Evolutionary conservation across 2,113 vertebrate genomes (phyloP).

Genomic region (Melanostigma gelatinosum): DNA sequence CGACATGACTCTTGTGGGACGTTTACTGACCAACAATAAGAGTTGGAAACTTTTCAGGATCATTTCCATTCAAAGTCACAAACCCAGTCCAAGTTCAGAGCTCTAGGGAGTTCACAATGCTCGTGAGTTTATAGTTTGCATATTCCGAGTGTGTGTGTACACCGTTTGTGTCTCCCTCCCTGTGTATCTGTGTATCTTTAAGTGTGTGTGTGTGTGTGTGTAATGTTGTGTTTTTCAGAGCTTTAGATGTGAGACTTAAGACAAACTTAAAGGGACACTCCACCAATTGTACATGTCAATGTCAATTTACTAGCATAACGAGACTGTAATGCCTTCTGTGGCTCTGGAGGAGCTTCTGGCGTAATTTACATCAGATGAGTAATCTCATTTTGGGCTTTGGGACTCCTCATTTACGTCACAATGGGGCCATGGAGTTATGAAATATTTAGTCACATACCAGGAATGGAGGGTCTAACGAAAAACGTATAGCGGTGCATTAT

Average conservation of each 20-base stretch:
- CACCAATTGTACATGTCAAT: constrained; percentile 17
- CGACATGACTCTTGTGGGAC: constrained; percentile 28
- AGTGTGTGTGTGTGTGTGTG: not conserved
- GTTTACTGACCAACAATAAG: constrained; percentile 31
- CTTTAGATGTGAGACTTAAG: not conserved
- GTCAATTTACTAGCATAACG: not conserved
- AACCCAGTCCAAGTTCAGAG: constrained; percentile 21
- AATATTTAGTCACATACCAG: not conserved
- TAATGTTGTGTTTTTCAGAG: not conserved
- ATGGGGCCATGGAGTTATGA: not conserved
- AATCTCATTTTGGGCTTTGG: not conserved
- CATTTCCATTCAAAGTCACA: constrained; percentile 31
- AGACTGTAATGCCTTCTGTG: constrained; percentile 12
- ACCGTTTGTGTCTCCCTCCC: not conserved
- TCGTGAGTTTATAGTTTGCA: not conserved
- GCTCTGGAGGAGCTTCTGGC: not conserved
- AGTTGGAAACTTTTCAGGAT: constrained; percentile 16
- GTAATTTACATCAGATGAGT: constrained; percentile 1
- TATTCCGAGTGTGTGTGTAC: not conserved
- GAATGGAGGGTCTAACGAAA: not conserved
- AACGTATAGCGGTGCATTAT: not conserved
- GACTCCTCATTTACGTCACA: constrained; percentile 1
- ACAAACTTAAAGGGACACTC: constrained; percentile 10
- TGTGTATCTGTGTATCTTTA: not conserved
- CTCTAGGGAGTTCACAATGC: constrained; percentile 13